Evolutionary conservation across 2,113 vertebrate species (phyloP), one percentile per base, ranked within the genome.

Genomic region (Kobus ellipsiprymnus): DNA sequence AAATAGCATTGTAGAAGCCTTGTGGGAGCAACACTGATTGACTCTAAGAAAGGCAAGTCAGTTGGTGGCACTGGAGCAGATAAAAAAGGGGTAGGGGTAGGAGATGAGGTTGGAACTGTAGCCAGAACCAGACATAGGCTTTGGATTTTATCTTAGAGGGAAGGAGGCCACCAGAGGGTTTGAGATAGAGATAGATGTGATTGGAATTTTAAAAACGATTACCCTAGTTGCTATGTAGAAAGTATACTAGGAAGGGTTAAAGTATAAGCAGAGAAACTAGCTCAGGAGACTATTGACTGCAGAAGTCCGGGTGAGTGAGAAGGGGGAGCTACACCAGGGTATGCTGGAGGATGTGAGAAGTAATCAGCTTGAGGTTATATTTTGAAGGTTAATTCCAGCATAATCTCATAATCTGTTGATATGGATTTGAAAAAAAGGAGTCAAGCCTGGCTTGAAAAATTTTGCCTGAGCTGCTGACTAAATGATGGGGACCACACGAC

Each of bases 1-100:
- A 4, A 74, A 3, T 12, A 23, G 33, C 6, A 5, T 29, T 81
- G 23, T n/a, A 48, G 52, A 36, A 25, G 4, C 13, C 19, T 36
- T 5, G 0, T 4, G 16, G 27, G 36, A 78, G 21, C 7, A 13
- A 33, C 29, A 11, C 12, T 46, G 30, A 2, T 52, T 6, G 27
- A 27, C n/a, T 44, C 62, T 48, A 27, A 59, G 46, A 52, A 87
- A 71, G 13, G 27, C 50, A 83, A 6, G 40, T 85, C 27, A 3
- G 3, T n/a, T 25, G 21, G 7, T 74, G 29, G 25, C 25, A 8
- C 71, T 82, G 48, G 77, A 33, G 46, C 9, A 36, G 21, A 67
- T n/a, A 23, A 57, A 46, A 50, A 67, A 62, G 17, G 78, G 12
- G 16, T 6, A n/a, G 19, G n/a, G 12, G 7, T 19, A 15, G 40